phyloP scores from a whole-genome alignment of 37 sponge, comb jelly and placozoan genomes.

The Hormiphora californensis region DNA sequence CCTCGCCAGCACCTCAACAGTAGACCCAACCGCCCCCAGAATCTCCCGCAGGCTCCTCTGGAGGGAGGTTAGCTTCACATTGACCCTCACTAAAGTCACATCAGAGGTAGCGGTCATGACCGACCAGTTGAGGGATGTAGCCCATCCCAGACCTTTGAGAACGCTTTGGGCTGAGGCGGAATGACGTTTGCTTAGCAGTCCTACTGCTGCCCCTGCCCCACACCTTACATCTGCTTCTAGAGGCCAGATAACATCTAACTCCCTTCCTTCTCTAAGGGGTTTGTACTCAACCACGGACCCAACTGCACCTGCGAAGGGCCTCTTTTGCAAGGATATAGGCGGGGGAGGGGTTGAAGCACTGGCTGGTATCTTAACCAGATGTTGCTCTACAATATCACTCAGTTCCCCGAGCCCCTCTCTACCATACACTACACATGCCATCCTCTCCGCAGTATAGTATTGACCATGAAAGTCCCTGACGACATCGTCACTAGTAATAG shows the following conservation, averaged over 20 bases:
- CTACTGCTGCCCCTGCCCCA: background rate
- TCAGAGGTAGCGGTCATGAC: background rate
- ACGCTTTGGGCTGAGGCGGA: background rate
- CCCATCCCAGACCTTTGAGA: background rate
- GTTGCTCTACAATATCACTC: background rate
- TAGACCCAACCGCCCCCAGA: background rate
- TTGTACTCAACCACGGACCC: background rate
- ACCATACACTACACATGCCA: slow-evolving; percentile 38
- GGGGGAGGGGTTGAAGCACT: background rate
- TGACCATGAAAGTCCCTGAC: slow-evolving; percentile 6
- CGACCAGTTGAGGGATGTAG: slow-evolving; percentile 2
- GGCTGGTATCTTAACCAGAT: background rate
- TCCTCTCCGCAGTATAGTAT: background rate
- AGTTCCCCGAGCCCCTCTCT: slow-evolving; percentile 25
- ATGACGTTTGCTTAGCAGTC: background rate
- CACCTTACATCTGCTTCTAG: background rate
- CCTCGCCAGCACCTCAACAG: background rate
- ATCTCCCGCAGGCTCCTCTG: background rate
- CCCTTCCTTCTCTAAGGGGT: slow-evolving; percentile 3
- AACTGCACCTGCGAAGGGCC: too few relatives aligned
- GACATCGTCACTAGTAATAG: background rate
- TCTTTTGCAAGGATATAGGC: background rate
- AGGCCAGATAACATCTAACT: slow-evolving; percentile 9
- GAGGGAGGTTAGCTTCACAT: slow-evolving; percentile 1
- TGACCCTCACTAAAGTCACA: slow-evolving; percentile 9